phyloP scores from a whole-genome alignment of 2,113 vertebrate genomes.

The Suricata suricatta region DNA sequence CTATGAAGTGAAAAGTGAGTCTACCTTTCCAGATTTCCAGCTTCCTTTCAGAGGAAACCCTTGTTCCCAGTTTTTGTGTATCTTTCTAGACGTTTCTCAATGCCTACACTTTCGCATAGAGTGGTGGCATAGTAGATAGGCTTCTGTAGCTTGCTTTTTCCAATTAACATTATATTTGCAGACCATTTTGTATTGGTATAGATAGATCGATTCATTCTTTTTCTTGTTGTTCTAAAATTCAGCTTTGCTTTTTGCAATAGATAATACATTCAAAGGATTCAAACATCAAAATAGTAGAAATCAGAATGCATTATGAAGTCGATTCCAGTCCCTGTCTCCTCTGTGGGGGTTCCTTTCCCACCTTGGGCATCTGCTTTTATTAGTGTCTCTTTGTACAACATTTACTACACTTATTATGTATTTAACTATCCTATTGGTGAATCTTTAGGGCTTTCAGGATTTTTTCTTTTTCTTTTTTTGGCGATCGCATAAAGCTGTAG shows the following conservation, averaged over 20 bases:
- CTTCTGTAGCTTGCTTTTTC: background rate
- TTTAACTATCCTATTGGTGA: background rate
- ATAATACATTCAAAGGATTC: background rate
- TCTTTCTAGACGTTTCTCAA: background rate
- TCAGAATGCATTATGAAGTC: background rate
- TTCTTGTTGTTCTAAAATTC: constrained; percentile 34
- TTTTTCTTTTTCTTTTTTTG: background rate
- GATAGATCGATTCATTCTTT: background rate
- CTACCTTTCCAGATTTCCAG: background rate
- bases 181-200: background rate
- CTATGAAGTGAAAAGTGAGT: background rate
- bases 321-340: background rate
- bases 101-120: background rate
- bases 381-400: background rate
- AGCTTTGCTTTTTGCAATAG: background rate
- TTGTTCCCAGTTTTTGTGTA: background rate
- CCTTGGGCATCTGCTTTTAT: background rate
- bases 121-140: background rate
- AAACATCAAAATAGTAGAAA: constrained; percentile 29
- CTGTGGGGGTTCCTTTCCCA: background rate
- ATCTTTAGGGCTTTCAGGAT: background rate
- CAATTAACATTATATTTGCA: background rate
- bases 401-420: background rate
- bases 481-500: background rate
- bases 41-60: background rate